Evolutionary conservation across 2,888 invertebrate genomes (phyloP), one percentile per base, ranked within the genome.

Genomic region (Platerodrilus igneus): DNA sequence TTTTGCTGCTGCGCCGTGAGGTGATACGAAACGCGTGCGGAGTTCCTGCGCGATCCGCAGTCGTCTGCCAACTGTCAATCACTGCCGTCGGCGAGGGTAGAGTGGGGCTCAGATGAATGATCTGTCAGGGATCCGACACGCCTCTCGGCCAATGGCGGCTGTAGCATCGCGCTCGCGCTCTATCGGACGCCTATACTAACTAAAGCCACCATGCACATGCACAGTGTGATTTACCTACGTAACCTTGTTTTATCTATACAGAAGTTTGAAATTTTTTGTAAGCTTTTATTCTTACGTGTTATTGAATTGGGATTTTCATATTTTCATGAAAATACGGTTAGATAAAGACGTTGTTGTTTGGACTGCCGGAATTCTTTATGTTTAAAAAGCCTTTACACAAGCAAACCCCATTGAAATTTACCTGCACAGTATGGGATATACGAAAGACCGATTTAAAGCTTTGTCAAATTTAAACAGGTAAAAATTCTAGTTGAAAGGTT

Each of bases 51-150:
- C 74, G 74, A 68, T 73, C 75, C 75, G 75, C 73, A 74, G 76
- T 75, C 76, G 73, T 75, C 75, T 75, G 75, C 75, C 73, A 76
- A 76, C 76, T 76, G 76, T 76, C 76, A 76, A 76, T 76, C 76
- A 76, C 72, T 70, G 69, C 69, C 67, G 63, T 58, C 63, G 65
- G 65, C 66, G 65, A 65, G 67, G 67, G 63, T 63, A 71, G 73
- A 73, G 74, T 73, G 74, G 74, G 73, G 68, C 63, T 60, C 61
- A 63, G 66, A 69, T 69, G 69, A 69, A 68, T 68, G 68, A 67
- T 68, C 67, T 67, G 68, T 68, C 68, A 63, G 60, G 45, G 52
- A 47, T 37, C 42, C 50, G 59, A 50, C 52, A 56, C 68, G 63
- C 68, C 68, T 53, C 57, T 56, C 64, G 55, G 56, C 67, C 68